Percentiles rank a stretch among this genome's conserved stretches.
phyloP scores from a whole-genome alignment of 2,888 invertebrate genomes.

The Melieria omissa region DNA sequence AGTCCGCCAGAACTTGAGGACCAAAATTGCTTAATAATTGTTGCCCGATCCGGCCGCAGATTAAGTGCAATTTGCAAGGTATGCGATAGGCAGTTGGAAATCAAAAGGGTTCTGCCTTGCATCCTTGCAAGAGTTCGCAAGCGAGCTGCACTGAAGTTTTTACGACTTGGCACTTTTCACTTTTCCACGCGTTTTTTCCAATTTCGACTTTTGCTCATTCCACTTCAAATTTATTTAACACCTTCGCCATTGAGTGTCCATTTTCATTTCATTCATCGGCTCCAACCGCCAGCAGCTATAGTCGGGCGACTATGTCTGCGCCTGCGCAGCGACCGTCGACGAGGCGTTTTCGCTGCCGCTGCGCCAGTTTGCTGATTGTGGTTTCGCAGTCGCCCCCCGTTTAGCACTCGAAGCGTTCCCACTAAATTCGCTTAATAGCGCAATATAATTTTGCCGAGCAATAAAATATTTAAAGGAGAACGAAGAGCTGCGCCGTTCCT shows the following conservation, averaged over 20 bases:
- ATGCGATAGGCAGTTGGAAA: background rate
- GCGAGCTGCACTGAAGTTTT: no score
- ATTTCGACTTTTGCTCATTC: no score
- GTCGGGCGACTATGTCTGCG: conserved; percentile 4
- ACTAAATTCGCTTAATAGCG: conserved; percentile 63
- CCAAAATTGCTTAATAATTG: conserved; percentile 20
- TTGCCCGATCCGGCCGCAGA: conserved; percentile 18
- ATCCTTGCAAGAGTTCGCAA: no score
- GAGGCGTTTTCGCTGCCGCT: conserved; percentile 37
- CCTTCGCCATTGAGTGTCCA: conserved; percentile 47
- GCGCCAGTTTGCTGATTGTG: conserved; percentile 5
- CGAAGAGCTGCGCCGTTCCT: no score
- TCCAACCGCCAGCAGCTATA: conserved; percentile 20
- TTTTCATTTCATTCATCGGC: conserved; percentile 31
- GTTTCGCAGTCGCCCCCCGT: conserved; percentile 17
- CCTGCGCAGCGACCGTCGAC: conserved; percentile 31
- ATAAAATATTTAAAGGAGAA: conserved; percentile 50
- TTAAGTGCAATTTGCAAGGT: conserved; percentile 27
- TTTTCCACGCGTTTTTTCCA: background rate
- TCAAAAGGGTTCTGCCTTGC: no score
- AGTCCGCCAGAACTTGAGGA: background rate
- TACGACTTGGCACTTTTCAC: no score
- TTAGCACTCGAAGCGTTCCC: conserved; percentile 58
- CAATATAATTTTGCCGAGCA: conserved; percentile 61
- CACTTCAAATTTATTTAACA: conserved; percentile 57